Evolutionary conservation across 2,797 vertebrate genomes (phyloP).

Genomic region (Lateolabrax maculatus): DNA sequence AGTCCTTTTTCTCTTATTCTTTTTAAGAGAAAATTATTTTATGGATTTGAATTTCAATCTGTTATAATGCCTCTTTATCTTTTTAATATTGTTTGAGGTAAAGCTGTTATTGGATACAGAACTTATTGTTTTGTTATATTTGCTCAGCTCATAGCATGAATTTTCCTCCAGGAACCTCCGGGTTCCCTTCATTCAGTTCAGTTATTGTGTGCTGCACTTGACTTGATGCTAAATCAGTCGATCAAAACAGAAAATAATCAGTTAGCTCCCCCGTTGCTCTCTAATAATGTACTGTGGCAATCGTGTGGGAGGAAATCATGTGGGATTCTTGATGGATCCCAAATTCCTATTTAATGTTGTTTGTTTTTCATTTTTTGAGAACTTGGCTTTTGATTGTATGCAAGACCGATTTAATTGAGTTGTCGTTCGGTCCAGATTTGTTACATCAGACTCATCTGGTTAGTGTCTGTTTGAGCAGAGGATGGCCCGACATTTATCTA

Average conservation of each 20-base stretch:
- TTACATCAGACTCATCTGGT: slow-evolving; percentile 2
- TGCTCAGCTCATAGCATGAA: slow-evolving; percentile 15
- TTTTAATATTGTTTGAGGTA: slow-evolving; percentile 58
- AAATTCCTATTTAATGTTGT: neutral
- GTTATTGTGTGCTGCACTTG: slow-evolving; percentile 13
- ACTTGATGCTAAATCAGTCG: slow-evolving; percentile 6
- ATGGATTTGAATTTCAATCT: slow-evolving; percentile 44
- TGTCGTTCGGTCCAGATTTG: slow-evolving; percentile 26
- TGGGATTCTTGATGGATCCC: neutral
- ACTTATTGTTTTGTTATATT: slow-evolving; percentile 30
- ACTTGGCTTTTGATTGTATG: slow-evolving; percentile 59
- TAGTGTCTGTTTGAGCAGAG: slow-evolving; percentile 10
- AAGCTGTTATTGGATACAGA: slow-evolving; percentile 50
- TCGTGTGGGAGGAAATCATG: neutral
- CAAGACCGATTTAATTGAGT: slow-evolving; percentile 32
- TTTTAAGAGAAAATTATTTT: slow-evolving; percentile 30
- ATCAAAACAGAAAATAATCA: slow-evolving; percentile 23
- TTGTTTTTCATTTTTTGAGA: slow-evolving; percentile 20
- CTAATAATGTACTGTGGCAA: slow-evolving; percentile 4
- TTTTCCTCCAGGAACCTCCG: slow-evolving; percentile 12
- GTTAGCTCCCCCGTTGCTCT: slow-evolving; percentile 17
- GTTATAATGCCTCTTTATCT: slow-evolving; percentile 40
- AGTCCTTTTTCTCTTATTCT: slow-evolving; percentile 30
- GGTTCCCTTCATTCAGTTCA: slow-evolving; percentile 18
- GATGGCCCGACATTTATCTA: neutral